Evolutionary conservation across 2,797 vertebrate species (phyloP).

Genomic region (Sebastes iracundus): DNA sequence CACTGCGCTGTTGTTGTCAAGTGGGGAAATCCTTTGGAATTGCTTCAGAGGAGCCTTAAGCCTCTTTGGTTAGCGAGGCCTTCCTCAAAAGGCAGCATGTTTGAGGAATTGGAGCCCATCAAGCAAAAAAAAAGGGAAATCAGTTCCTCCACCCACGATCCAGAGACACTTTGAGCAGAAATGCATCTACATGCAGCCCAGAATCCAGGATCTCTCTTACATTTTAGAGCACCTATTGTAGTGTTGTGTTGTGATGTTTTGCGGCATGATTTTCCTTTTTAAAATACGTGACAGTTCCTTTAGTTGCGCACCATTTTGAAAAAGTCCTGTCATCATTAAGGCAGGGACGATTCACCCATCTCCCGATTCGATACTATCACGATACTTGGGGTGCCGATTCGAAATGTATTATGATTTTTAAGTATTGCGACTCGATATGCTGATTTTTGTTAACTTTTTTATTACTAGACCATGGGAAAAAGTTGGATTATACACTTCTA

Average conservation of each 20-base stretch:
- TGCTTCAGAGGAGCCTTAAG: conserved; percentile 83
- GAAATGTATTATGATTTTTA: too few species aligned
- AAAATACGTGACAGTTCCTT: not conserved
- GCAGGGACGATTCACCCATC: too few species aligned
- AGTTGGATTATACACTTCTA: too few species aligned
- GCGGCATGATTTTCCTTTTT: conserved; percentile 9
- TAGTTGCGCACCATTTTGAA: not conserved
- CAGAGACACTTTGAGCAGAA: conserved; percentile 49
- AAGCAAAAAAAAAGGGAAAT: conserved; percentile 54
- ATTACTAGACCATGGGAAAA: too few species aligned
- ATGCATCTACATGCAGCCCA: conserved; percentile 33
- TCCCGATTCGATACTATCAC: too few species aligned
- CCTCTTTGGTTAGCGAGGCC: conserved; percentile 79
- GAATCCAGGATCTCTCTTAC: conserved; percentile 6
- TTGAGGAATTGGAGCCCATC: conserved; percentile 67
- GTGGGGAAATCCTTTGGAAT: conserved; percentile 83
- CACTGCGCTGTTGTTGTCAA: conserved; percentile 78
- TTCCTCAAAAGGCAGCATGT: conserved; percentile 76
- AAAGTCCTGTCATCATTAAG: not conserved
- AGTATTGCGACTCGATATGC: too few species aligned
- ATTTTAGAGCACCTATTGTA: conserved; percentile 10
- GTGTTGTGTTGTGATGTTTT: not conserved
- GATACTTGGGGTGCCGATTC: too few species aligned
- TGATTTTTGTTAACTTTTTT: too few species aligned
- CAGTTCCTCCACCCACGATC: conserved; percentile 58